Evolutionary conservation across 2,888 invertebrate genomes (phyloP), one percentile per base, ranked within the genome.

Genomic region (Zeuzera pyrina): DNA sequence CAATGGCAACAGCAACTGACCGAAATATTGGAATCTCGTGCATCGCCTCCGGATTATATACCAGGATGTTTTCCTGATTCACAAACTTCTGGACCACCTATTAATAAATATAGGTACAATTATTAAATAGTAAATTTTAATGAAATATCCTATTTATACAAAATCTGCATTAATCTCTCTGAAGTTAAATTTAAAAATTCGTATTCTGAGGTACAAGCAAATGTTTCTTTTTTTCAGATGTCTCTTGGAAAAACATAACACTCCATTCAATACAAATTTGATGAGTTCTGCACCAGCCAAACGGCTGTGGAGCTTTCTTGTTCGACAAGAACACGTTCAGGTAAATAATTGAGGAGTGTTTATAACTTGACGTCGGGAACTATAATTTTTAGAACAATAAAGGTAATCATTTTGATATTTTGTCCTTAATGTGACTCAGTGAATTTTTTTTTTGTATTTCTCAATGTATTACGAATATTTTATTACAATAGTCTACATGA

Each of bases 221-320:
- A 25, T 2, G 11, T 25, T 10, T 10, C 8, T 10, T n/a, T 2
- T 11, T 69, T 91, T 84, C 72, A 89, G 93, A 50, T 93, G 95
- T 57, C 84, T 98, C 28, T 74, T 98, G 45, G 97, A 97, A 50
- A 93, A 93, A 47, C 91, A 92, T 47, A 98, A 99, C 63, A 98
- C 98, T 1, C 99, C 99, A 12, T 99, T 99, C 78, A 89, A 89
- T 52, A 85, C 89, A 6, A 86, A 85, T 28, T 83, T 88, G 33
- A 88, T 87, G 35, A 88, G 91, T 24, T 87, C 94, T 0, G 92
- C 88, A 47, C 93, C 89, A 0, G 91, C 91, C 4, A 85, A 92
- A 39, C 88, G 98, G 2, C 79, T 99, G 3, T 99, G 99, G 99
- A 92, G 90, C 57, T 97, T 89, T 69, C 85, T 99, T 41, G 94